These are phyloP conservation scores for Venturia canescens DNA, from an alignment of 1,140 invertebrate genomes.

Conservation along the genomic window DNA sequence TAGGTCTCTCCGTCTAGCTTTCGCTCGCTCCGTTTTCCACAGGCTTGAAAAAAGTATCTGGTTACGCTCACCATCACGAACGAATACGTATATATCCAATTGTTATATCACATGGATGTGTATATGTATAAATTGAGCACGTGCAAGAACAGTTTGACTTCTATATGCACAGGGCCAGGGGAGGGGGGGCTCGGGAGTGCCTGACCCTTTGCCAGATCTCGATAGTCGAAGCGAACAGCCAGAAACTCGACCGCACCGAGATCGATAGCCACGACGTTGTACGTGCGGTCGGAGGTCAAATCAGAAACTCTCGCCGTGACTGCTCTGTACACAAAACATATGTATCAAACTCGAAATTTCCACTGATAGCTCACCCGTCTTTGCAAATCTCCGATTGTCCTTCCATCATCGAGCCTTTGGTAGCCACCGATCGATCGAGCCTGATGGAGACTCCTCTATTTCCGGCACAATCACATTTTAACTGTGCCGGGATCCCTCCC, in stretches of 20 bases:
- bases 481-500: too few species aligned
- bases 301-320: slow-evolving; percentile 13
- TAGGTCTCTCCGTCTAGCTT: background rate
- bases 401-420: background rate
- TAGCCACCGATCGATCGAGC: background rate
- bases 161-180: background rate
- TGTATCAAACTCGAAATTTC: background rate
- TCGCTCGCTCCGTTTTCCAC: background rate
- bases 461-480: too few species aligned
- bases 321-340: background rate
- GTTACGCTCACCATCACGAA: background rate
- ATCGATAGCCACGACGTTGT: slow-evolving; percentile 47
- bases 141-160: background rate
- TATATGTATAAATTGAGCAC: background rate
- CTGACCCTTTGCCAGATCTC: slow-evolving; percentile 46
- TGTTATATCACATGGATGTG: background rate
- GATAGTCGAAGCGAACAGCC: slow-evolving; percentile 32
- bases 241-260: slow-evolving; percentile 42
- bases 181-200: background rate
- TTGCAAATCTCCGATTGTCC: slow-evolving; percentile 19
- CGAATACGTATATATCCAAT: background rate
- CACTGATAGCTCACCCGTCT: background rate
- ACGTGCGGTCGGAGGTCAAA: slow-evolving; percentile 45
- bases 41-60: background rate
- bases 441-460: too few species aligned